Conservation (phyloP, 2,113 vertebrate species). For the Neogale vison region DNA sequence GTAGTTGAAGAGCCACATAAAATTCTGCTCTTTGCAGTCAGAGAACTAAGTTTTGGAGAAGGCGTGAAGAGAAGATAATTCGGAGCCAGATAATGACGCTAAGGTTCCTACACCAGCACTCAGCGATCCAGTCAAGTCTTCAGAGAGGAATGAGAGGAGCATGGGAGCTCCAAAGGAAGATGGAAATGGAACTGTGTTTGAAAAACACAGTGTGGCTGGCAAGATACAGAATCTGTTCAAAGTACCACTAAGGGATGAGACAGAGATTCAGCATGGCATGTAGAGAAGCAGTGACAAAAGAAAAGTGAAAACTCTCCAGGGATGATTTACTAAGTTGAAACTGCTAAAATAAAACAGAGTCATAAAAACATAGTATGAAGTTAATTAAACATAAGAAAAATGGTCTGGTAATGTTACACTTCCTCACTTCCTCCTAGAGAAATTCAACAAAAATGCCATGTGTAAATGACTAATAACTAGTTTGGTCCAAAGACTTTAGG, state of each 20-base stretch:
- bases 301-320: not conserved
- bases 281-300: not conserved
- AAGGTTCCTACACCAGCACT: not conserved
- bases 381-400: conserved; percentile 6
- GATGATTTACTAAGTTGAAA: not conserved
- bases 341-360: not conserved
- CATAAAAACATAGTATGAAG: not conserved
- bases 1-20: not conserved
- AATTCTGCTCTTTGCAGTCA: not conserved
- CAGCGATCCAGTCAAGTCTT: not conserved
- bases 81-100: not conserved
- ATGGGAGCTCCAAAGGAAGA: not conserved
- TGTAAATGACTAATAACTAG: not conserved
- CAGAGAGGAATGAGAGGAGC: not conserved
- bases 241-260: not conserved
- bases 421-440: not conserved
- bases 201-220: not conserved
- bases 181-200: not conserved
- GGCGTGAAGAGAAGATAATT: not conserved
- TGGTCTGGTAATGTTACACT: not conserved
- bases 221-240: not conserved
- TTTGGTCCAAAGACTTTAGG: not conserved
- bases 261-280: not conserved
- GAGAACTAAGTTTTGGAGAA: not conserved
- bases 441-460: not conserved